Conservation (phyloP, 2,888 invertebrate genomes). For the Hermaeophaga mercurialis region DNA sequence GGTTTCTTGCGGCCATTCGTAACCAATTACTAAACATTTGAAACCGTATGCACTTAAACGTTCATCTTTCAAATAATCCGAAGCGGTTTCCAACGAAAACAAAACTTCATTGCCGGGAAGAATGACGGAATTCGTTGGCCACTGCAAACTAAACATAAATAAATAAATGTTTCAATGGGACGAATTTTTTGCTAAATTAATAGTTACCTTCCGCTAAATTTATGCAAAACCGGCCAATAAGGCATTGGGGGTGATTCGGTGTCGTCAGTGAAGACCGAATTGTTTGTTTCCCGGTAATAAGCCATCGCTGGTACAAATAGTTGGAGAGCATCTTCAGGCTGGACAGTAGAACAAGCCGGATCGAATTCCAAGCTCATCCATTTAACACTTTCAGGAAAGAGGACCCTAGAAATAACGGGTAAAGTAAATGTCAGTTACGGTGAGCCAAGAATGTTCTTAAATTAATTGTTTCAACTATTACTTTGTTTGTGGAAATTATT, state of each 20-base stretch:
- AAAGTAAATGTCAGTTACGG: too few species aligned
- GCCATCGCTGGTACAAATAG: conserved; percentile 67
- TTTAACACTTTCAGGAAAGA: conserved; percentile 85
- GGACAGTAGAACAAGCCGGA: conserved; percentile 87
- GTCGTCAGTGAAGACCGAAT: conserved; percentile 48
- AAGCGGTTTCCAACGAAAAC: conserved; percentile 94
- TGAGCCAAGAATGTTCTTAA: too few species aligned
- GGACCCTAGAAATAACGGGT: conserved; percentile 71
- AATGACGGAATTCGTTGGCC: conserved; percentile 86
- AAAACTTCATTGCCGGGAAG: conserved; percentile 93
- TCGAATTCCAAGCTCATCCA: conserved; percentile 96
- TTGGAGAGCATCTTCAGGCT: conserved; percentile 87
- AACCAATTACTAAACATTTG: conserved; percentile 81
- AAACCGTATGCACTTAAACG: conserved; percentile 79
- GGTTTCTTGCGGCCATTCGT: conserved; percentile 72
- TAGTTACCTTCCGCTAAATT: conserved; percentile 64
- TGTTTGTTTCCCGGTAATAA: conserved; percentile 27
- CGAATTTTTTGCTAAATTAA: not conserved
- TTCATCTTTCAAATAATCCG: conserved; percentile 91
- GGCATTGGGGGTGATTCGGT: conserved; percentile 54
- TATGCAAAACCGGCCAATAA: conserved; percentile 70
- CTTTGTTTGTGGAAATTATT: too few species aligned
- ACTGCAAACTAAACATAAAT: conserved; percentile 66
- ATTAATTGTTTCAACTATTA: too few species aligned
- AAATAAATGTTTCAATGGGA: not conserved